These are phyloP conservation scores for Brienomyrus longianalis DNA, from an alignment of 2,113 vertebrate genomes.

Conservation along the genomic window DNA sequence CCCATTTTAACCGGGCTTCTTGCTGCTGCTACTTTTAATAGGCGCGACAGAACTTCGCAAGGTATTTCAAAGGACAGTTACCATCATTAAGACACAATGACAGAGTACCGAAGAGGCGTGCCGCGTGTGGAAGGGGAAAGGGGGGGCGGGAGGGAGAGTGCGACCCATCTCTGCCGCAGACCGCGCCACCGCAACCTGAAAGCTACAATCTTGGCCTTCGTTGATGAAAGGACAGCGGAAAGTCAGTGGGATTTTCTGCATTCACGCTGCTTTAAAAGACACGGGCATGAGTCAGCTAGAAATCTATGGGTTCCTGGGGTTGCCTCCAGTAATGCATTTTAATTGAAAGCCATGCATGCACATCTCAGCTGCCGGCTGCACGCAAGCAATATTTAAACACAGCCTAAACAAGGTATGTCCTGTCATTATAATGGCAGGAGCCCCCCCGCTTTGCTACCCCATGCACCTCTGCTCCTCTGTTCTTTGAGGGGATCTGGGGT, in stretches of 20 bases:
- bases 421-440: background rate
- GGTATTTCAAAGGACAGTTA: background rate
- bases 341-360: slow-evolving; percentile 38
- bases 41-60: background rate
- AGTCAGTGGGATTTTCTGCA: slow-evolving; percentile 31
- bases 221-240: slow-evolving; percentile 41
- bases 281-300: slow-evolving; percentile 46
- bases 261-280: slow-evolving; percentile 12
- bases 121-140: slow-evolving; percentile 1
- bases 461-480: background rate
- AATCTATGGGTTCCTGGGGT: slow-evolving; percentile 31
- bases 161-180: slow-evolving; percentile 33
- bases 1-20: background rate
- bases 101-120: background rate
- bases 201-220: slow-evolving; percentile 44
- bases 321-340: slow-evolving; percentile 42
- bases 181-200: slow-evolving; percentile 40
- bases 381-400: background rate
- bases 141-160: background rate
- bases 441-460: slow-evolving; percentile 12
- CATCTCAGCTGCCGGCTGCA: slow-evolving; percentile 1
- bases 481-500: background rate
- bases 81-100: background rate
- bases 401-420: background rate
- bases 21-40: background rate